phyloP scores from a whole-genome alignment of 2,113 vertebrate genomes.

The Thunnus maccoyii region DNA sequence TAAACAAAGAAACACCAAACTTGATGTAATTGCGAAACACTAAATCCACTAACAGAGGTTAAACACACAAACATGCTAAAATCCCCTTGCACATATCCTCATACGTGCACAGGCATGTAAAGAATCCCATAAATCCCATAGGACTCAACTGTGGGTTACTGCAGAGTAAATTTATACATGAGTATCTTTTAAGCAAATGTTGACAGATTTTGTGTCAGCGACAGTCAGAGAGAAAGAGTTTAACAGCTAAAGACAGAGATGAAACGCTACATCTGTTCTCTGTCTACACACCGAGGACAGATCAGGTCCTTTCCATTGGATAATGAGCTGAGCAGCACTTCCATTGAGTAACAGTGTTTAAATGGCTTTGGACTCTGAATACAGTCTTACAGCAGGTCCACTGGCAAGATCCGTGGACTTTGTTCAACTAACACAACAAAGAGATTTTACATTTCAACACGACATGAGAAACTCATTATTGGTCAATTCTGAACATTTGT shows the following conservation, averaged over 20 bases:
- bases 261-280: not conserved
- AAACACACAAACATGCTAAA: not conserved
- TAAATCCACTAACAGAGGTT: not conserved
- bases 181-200: no score
- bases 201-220: not conserved
- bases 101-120: not conserved
- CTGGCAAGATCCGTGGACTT: slow-evolving; percentile 41
- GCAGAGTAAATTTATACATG: not conserved
- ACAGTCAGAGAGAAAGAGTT: not conserved
- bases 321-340: slow-evolving; percentile 57
- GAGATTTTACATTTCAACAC: not conserved
- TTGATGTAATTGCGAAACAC: not conserved
- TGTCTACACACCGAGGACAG: slow-evolving; percentile 9
- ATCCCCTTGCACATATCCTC: not conserved
- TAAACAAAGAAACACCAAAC: not conserved
- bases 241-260: not conserved
- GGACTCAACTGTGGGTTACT: not conserved
- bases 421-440: slow-evolving; percentile 11
- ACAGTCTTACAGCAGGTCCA: slow-evolving; percentile 37
- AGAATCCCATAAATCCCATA: not conserved
- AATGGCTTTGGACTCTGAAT: slow-evolving; percentile 56
- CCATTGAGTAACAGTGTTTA: slow-evolving; percentile 44
- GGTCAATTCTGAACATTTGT: no score
- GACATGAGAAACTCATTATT: no score
- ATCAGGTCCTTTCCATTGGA: slow-evolving; percentile 29